These are phyloP conservation scores for Drosophila heteroneura DNA, from an alignment of 2,888 invertebrate genomes.

Conservation along the genomic window DNA sequence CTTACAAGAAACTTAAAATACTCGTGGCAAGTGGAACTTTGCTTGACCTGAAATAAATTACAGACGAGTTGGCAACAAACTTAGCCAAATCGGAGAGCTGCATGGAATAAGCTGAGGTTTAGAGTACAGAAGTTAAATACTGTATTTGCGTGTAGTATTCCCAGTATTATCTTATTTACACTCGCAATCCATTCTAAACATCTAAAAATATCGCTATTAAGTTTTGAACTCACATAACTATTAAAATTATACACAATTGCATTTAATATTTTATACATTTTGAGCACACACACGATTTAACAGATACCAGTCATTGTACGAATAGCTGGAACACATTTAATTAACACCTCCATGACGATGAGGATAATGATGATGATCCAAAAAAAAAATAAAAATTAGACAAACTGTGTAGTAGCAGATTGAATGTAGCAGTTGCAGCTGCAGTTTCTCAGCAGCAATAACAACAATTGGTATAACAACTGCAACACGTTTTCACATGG, in stretches of 20 bases:
- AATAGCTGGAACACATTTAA: slow-evolving; percentile 44
- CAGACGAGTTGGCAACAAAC: slow-evolving; percentile 14
- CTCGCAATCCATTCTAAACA: neutral
- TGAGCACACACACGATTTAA: slow-evolving; percentile 15
- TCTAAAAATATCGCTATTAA: neutral
- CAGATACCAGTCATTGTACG: slow-evolving; percentile 23
- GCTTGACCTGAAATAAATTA: slow-evolving; percentile 20
- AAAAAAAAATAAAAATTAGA: slow-evolving; percentile 16
- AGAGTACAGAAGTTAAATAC: too few relatives aligned
- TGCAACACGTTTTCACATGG: slow-evolving; percentile 64
- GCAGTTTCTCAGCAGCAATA: slow-evolving; percentile 21
- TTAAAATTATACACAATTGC: neutral
- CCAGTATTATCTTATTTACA: neutral
- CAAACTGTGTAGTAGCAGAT: slow-evolving; percentile 61
- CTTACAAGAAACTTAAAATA: slow-evolving; percentile 16
- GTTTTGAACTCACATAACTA: neutral
- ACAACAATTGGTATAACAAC: slow-evolving; percentile 43
- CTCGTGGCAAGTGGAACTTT: slow-evolving; percentile 5
- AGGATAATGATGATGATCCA: slow-evolving; percentile 23
- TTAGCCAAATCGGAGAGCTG: neutral
- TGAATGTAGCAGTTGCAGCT: slow-evolving; percentile 54
- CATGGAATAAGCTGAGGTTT: neutral
- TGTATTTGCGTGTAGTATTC: neutral
- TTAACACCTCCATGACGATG: slow-evolving; percentile 46
- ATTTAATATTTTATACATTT: slow-evolving; percentile 2